Evolutionary conservation across 2,888 invertebrate genomes (phyloP), one percentile per base, ranked within the genome.

Genomic region (Melanophora roralis): DNA sequence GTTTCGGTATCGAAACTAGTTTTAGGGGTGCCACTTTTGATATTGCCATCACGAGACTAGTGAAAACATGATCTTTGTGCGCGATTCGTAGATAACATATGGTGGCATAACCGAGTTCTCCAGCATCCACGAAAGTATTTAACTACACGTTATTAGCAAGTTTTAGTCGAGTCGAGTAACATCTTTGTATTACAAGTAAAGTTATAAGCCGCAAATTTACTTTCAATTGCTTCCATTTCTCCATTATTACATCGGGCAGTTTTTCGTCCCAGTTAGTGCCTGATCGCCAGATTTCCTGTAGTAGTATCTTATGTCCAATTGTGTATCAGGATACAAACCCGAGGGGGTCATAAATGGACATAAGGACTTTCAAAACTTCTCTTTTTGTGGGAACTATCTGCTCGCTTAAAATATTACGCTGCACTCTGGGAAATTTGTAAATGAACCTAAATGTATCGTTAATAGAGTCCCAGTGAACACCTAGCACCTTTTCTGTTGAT

Each of bases 281-380:
- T 0, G 72, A 51, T n/a, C 74, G 81, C 74, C 78, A 78, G 8
- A 68, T 19, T 7, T 82, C 45, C 62, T 79, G 77, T 5, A 79
- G 16, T 9, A 76, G 11, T 1, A 78, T 72, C 68, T 80, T 80
- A 0, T 73, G 23, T 0, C 49, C 60, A 0, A 68, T 65, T 3
- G 72, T 80, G 19, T 69, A 49, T 34, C 68, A 71, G 2, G 69
- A 68, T 4, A 80, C 4, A 9, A 82, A 78, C 2, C 82, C 79
- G 0, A 83, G 19, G 2, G 81, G 81, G 36, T 78, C 81, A 14
- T 82, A 82, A 8, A 82, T 75, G 0, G 83, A 79, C 82, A 83
- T 83, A 3, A 83, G 36, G 2, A 77, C 62, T 38, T 76, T 79
- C 9, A 80, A 71, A 2, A 14, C 32, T 45, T 82, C 82, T 40